These are phyloP conservation scores for Ptychoptera contaminata DNA, from an alignment of 2,888 invertebrate genomes.

Conservation along the genomic window DNA sequence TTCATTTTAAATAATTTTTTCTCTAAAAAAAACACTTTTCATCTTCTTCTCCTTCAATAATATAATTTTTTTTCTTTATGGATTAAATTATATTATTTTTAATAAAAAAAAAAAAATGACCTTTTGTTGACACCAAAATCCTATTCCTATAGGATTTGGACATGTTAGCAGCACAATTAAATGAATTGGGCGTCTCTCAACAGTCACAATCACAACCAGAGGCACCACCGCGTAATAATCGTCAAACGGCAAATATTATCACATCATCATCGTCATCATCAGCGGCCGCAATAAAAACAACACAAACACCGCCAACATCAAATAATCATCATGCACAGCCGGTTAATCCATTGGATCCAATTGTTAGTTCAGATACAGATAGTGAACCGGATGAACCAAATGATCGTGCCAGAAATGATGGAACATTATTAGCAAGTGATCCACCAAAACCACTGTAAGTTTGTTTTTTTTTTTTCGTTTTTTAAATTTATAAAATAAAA, in stretches of 20 bases:
- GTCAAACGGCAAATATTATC: conserved; percentile 22
- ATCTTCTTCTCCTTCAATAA: background rate
- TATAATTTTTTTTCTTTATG: background rate
- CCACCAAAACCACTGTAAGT: conserved; percentile 93
- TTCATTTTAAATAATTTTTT: too few relatives aligned
- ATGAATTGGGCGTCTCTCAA: conserved; percentile 66
- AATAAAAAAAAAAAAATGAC: background rate
- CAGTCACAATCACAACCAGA: conserved; percentile 40
- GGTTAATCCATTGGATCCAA: conserved; percentile 45
- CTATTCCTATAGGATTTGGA: conserved; percentile 71
- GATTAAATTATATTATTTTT: background rate
- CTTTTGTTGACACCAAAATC: conserved; percentile 13
- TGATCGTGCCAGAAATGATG: conserved; percentile 73
- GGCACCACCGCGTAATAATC: conserved; percentile 51
- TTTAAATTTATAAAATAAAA: background rate
- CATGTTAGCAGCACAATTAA: conserved; percentile 88
- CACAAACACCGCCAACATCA: conserved; percentile 26
- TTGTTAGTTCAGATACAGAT: conserved; percentile 64
- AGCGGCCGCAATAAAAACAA: conserved; percentile 22
- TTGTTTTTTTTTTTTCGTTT: conserved; percentile 8
- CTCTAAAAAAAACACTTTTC: background rate
- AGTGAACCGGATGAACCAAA: conserved; percentile 70
- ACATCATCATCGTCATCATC: conserved; percentile 14
- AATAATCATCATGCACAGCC: conserved; percentile 31
- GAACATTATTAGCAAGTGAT: conserved; percentile 88